Base-by-base conservation (phyloP, 2,797 vertebrate genomes). In the Octomys mimax region DNA sequence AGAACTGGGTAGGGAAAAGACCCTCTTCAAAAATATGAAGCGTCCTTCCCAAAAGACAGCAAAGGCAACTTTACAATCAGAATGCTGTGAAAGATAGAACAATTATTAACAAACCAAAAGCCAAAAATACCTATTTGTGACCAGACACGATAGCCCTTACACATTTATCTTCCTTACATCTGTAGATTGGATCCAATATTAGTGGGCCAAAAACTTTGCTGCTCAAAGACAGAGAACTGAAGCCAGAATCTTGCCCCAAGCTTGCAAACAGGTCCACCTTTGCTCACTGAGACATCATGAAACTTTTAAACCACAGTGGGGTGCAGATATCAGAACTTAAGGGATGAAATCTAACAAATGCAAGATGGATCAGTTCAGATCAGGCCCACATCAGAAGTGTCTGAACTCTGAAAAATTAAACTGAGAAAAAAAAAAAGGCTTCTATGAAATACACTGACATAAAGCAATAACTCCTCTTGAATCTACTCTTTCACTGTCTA, bases 401-500 rank as follows among this genome's bases (percentile, higher is more conserved):
- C 52, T 81, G 24, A 91, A 70, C 66, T 57, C 0, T 92, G 54
- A 46, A 83, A 93, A 77, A 2, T 46, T 64, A 85, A 49, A 54
- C 36, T 21, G 19, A 49, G 54, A 36, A 89, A 78, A 42, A 71
- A 42, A 71, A 42, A 71, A 42, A 71, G 11, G 9, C 39, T 92
- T 26, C 10, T 66, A 46, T 86, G 81, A 86, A 77, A 70, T 26
- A 31, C 19, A n/a, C 22, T 64, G 39, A 87, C 62, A 26, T 46
- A 84, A 80, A 89, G 61, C 21, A 73, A 61, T 77, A 24, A 2
- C 73, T 92, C 84, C 33, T 83, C 52, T 94, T 78, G 36, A 79
- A 33, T n/a, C 42, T 77, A 5, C 19, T 13, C 33, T 84, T 81
- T 94, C 22, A 10, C 46, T 42, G 42, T 42, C 42, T 42, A 42